These are phyloP conservation scores for Rhodinocichla rosea DNA, from an alignment of 2,113 vertebrate species.

Conservation along the genomic window DNA sequence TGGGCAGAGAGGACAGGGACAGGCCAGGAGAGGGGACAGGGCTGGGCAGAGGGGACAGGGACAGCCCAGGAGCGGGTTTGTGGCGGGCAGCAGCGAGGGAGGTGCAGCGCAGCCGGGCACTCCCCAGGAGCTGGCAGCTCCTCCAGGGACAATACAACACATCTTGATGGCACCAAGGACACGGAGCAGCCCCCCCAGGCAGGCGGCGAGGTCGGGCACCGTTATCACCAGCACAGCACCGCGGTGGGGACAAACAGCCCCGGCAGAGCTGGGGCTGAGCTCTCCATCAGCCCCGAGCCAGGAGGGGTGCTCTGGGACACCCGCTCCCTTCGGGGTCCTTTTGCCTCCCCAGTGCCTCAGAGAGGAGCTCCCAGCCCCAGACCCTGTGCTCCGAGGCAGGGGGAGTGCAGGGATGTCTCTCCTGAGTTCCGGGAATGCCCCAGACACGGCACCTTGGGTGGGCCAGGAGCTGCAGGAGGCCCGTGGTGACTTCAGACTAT, in stretches of 20 bases:
- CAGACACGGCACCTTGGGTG: accelerated
- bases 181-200: accelerated
- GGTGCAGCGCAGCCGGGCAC: not conserved
- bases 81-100: not conserved
- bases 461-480: not conserved
- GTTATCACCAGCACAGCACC: accelerated
- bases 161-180: not conserved
- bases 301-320: accelerated
- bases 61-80: not conserved
- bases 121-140: not conserved
- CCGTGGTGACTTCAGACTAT: accelerated
- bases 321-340: accelerated
- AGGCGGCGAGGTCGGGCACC: not conserved
- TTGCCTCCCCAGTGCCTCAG: not conserved
- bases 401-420: accelerated
- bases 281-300: accelerated
- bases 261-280: accelerated
- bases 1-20: not conserved
- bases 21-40: not conserved
- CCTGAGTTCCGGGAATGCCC: accelerated
- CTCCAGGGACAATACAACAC: not conserved
- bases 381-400: accelerated
- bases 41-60: no score
- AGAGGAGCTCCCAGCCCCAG: not conserved
- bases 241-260: accelerated